Conservation (phyloP, 2,113 vertebrate genomes). For the Morphnarchus princeps region DNA sequence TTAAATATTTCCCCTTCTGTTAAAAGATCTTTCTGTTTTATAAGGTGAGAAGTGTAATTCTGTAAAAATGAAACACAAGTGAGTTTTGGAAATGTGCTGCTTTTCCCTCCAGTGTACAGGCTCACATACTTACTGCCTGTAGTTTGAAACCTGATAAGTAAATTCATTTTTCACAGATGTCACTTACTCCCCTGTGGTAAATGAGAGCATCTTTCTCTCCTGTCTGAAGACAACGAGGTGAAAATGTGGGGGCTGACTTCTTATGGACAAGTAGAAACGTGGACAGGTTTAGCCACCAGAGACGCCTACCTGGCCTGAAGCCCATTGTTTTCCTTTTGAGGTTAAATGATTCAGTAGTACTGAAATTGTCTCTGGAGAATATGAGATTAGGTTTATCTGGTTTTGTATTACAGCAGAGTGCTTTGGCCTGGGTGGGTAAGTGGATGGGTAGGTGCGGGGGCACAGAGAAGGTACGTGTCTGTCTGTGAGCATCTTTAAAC, state of each 20-base stretch:
- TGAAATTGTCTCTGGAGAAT: background rate
- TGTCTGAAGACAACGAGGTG: background rate
- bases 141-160: conserved; percentile 5
- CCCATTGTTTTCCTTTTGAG: background rate
- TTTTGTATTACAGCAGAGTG: background rate
- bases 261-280: background rate
- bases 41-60: background rate
- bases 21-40: background rate
- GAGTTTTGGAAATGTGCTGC: background rate
- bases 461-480: background rate
- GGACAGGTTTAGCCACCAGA: background rate
- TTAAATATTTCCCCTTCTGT: conserved; percentile 8
- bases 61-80: background rate
- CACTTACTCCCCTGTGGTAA: background rate
- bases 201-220: background rate
- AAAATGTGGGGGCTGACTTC: background rate
- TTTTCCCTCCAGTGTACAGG: background rate
- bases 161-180: conserved; percentile 24
- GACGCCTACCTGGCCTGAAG: background rate
- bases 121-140: background rate
- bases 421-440: background rate
- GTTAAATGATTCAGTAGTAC: background rate
- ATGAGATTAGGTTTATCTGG: background rate
- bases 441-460: background rate
- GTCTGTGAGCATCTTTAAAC: background rate